Conservation (phyloP, 2,113 vertebrate genomes). For the Merops nubicus region DNA sequence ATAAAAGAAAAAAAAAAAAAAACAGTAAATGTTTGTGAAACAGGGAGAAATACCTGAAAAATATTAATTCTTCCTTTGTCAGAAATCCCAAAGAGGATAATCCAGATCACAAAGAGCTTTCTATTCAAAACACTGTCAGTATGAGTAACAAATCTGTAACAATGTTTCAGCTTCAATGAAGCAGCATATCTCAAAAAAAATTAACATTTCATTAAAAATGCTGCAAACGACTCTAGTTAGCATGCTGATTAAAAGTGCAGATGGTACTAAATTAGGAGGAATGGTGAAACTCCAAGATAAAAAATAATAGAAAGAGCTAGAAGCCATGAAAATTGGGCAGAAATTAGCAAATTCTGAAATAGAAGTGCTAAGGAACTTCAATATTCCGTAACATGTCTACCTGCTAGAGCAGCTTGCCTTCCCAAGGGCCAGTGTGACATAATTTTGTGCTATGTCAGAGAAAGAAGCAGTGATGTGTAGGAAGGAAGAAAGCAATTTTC, state of each 20-base stretch:
- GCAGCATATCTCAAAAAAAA: constrained; percentile 21
- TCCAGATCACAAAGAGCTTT: neutral
- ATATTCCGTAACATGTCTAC: neutral
- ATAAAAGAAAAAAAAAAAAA: too few species aligned
- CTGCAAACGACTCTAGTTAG: constrained; percentile 28
- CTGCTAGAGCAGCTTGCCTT: neutral
- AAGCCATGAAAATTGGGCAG: neutral
- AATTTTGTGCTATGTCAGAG: neutral
- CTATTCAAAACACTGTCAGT: neutral
- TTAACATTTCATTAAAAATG: constrained; percentile 31
- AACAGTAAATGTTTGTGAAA: neutral
- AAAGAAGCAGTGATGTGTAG: neutral
- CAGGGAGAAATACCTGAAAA: neutral
- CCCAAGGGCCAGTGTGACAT: neutral
- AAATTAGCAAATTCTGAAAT: constrained; percentile 6
- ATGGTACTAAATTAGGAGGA: constrained; percentile 45
- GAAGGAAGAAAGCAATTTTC: neutral
- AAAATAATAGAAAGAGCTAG: neutral
- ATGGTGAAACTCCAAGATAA: constrained; percentile 3
- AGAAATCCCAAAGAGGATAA: neutral
- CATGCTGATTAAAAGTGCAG: constrained; percentile 51
- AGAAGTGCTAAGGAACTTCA: neutral
- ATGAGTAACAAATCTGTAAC: neutral
- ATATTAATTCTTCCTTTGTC: neutral
- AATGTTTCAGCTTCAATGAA: constrained; percentile 1